Evolutionary conservation across 2,797 vertebrate species (phyloP), one percentile per base, ranked within the genome.

Genomic region (Spondyliosoma cantharus): DNA sequence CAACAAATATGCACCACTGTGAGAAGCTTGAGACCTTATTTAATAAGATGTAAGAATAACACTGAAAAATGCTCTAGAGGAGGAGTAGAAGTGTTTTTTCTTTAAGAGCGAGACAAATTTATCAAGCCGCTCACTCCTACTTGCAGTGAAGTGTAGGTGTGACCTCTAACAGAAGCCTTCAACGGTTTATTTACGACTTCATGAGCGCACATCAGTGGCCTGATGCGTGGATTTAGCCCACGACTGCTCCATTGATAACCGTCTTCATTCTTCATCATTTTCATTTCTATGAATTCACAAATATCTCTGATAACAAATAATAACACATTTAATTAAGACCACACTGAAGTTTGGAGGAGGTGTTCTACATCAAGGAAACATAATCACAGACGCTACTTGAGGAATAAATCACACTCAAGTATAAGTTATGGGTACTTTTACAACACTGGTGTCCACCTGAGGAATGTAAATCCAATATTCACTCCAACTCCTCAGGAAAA

Each of bases 141-240:
- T 67, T 3, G 25, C 62, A 32, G 32, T 0, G 13, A 32, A 29
- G 66, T 29, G 81, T 61, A 50, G 71, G 54, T 43, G 74, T 22
- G 64, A 78, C 60, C 42, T 63, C 71, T 71, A n/a, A 70, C 48
- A 79, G 63, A 57, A 78, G 61, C 45, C 61, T 20, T 48, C 25
- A n/a, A 11, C 3, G 4, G 22, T 43, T 65, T 59, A 65, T 49
- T 60, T 71, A 66, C n/a, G 2, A 59, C 22, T 50, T 24, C 8
- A 53, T 43, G 2, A n/a, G 53, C 48, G 53, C 22, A 52, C 54
- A 59, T 66, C 24, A 50, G 8, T 12, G 60, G 25, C 19, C 24
- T 27, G 53, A 56, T 7, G 1, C 3, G 22, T 27, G 45, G 29
- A 53, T 2, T 58, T 3, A 1, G 22, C 25, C 15, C 48, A 53